phyloP scores from a whole-genome alignment of 2,797 vertebrate genomes.

The Microhierax caerulescens region DNA sequence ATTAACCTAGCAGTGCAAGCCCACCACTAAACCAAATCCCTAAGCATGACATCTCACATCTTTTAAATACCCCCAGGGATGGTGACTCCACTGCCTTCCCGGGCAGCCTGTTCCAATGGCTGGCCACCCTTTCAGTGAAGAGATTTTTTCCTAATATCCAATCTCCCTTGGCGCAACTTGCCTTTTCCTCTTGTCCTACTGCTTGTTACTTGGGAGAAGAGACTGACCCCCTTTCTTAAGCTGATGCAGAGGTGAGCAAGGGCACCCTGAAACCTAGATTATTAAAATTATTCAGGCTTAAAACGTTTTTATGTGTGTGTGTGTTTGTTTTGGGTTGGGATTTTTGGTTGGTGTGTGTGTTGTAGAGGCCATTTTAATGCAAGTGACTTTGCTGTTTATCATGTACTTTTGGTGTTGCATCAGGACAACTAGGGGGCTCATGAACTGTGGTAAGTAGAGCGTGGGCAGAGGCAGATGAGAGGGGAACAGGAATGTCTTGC shows the following conservation, averaged over 20 bases:
- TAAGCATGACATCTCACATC: too few relatives aligned
- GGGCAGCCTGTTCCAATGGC: too few relatives aligned
- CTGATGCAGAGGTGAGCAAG: background rate
- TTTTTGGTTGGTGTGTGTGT: background rate
- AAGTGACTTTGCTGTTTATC: background rate
- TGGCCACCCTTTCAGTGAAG: too few relatives aligned
- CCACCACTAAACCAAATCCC: too few relatives aligned
- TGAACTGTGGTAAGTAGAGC: background rate
- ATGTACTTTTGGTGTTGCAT: background rate
- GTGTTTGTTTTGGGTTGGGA: accelerated
- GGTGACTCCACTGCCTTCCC: too few relatives aligned
- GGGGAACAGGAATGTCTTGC: background rate
- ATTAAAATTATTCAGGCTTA: background rate
- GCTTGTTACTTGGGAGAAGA: too few relatives aligned
- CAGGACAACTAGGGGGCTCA: background rate
- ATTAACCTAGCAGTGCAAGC: too few relatives aligned
- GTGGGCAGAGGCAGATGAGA: background rate
- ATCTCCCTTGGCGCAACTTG: too few relatives aligned
- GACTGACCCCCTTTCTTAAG: background rate
- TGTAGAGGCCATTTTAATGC: background rate
- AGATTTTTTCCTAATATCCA: too few relatives aligned
- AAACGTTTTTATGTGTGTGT: background rate
- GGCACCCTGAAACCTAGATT: background rate
- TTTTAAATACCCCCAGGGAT: too few relatives aligned
- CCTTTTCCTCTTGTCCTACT: too few relatives aligned